Evolutionary conservation across 1,140 invertebrate species (phyloP).

Genomic region (Tetragnatha versicolor): DNA sequence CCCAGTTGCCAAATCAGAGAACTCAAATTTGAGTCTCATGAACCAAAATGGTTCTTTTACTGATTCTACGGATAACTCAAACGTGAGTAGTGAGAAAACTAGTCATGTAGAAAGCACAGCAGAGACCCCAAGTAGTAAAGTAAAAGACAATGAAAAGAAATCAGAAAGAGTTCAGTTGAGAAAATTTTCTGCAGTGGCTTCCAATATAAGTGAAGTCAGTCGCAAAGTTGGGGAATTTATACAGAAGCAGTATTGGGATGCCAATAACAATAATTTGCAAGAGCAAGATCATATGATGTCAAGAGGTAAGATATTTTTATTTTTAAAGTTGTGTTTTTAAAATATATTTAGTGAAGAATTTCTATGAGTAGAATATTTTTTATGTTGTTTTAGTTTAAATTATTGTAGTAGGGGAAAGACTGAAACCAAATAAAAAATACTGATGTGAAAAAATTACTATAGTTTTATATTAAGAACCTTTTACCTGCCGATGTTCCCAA

Average conservation of each 20-base stretch:
- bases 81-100: neutral
- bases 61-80: neutral
- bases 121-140: neutral
- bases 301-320: constrained; percentile 9
- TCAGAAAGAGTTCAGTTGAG: neutral
- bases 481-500: no score
- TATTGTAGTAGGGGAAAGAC: no score
- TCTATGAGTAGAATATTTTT: no score
- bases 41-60: neutral
- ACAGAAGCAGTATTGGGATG: constrained; percentile 43
- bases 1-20: no score
- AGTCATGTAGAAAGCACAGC: neutral
- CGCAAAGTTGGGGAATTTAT: constrained; percentile 17
- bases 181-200: constrained; percentile 29
- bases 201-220: constrained; percentile 39
- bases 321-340: no score
- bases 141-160: neutral
- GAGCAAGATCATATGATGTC: neutral
- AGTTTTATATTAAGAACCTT: no score
- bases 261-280: neutral
- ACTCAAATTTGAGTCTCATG: neutral
- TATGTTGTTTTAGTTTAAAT: no score
- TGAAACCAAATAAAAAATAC: no score
- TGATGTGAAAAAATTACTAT: no score
- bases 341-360: no score